These are phyloP conservation scores for Gasterosteus aculeatus DNA, from an alignment of 2,113 vertebrate genomes.

Conservation along the genomic window DNA sequence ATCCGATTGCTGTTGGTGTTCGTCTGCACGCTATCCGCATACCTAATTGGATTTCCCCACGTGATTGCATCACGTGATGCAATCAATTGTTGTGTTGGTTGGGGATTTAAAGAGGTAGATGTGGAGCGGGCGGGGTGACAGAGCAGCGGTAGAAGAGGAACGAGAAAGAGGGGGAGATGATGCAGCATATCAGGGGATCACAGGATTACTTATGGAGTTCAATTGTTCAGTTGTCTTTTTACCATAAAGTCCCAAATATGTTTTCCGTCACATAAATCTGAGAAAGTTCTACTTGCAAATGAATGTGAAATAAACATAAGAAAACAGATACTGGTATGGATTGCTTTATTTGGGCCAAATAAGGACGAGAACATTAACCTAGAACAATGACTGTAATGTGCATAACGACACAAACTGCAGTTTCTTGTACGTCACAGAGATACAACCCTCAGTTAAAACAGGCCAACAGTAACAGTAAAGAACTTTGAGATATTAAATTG, in stretches of 20 bases:
- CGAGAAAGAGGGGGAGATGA: accelerated
- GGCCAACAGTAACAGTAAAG: neutral
- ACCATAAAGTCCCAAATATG: no score
- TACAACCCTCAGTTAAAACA: neutral
- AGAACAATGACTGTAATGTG: neutral
- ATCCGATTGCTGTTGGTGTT: no score
- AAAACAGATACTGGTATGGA: neutral
- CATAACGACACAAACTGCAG: no score
- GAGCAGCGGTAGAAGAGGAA: neutral
- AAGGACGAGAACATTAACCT: neutral
- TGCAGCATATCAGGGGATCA: conserved; percentile 9
- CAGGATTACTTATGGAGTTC: neutral
- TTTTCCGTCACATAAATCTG: no score
- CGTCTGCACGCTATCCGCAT: no score
- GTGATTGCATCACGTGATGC: no score
- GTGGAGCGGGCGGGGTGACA: neutral
- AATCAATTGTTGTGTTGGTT: no score
- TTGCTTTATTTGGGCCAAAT: conserved; percentile 9
- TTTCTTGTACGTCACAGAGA: neutral
- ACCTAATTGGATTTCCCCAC: no score
- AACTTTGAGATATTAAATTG: no score
- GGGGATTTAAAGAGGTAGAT: conserved; percentile 12
- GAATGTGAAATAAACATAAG: neutral
- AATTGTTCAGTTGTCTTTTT: no score
- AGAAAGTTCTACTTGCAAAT: neutral